Evolutionary conservation across 2,888 invertebrate species (phyloP).

Genomic region (Pristionchus maxplancki): DNA sequence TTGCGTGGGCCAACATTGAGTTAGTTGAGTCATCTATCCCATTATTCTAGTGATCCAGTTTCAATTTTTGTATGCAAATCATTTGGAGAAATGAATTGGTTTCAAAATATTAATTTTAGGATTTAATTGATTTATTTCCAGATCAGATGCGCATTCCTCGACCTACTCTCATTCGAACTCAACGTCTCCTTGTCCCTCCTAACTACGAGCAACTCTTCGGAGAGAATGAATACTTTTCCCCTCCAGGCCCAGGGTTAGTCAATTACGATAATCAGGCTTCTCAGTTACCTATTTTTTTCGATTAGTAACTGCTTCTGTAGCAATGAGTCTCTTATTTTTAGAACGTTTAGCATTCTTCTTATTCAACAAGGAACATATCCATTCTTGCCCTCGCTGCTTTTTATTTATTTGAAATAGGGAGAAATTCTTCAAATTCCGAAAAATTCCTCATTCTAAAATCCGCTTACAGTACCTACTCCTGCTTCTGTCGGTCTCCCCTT

Average conservation of each 20-base stretch:
- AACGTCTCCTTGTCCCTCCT: background rate
- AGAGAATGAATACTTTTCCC: background rate
- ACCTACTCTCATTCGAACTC: background rate
- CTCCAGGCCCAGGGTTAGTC: background rate
- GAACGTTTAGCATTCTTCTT: too few species aligned
- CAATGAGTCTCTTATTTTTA: too few species aligned
- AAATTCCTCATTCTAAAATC: background rate
- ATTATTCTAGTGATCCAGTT: too few species aligned
- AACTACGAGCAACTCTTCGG: slow-evolving; percentile 31
- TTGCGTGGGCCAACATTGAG: too few species aligned
- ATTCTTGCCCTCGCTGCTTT: too few species aligned
- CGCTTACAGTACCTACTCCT: background rate
- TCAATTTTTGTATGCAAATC: background rate
- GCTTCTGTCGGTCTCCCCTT: background rate
- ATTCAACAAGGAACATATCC: too few species aligned
- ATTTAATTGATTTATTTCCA: background rate
- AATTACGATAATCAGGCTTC: background rate
- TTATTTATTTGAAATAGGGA: background rate
- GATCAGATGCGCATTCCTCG: slow-evolving; percentile 28
- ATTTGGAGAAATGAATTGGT: background rate
- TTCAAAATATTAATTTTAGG: background rate
- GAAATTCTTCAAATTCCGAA: background rate
- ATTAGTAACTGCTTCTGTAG: too few species aligned
- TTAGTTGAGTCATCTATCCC: too few species aligned
- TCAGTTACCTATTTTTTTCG: too few species aligned